Evolutionary conservation across 2,888 invertebrate genomes (phyloP).

Genomic region (Acronicta alni): DNA sequence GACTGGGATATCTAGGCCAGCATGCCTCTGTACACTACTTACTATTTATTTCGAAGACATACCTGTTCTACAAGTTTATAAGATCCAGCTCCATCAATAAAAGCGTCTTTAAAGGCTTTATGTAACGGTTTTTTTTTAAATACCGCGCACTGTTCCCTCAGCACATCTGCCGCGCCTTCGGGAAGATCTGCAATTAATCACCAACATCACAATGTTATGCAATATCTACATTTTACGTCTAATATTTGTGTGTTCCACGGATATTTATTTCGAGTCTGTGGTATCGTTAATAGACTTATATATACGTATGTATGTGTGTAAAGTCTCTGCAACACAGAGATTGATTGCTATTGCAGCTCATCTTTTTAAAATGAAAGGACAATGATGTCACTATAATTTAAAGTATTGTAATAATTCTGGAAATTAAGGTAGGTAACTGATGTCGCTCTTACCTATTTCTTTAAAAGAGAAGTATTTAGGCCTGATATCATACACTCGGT

Average conservation of each 20-base stretch:
- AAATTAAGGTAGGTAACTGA: too few relatives aligned
- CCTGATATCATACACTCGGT: conserved; percentile 76
- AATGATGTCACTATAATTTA: too few relatives aligned
- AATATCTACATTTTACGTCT: not conserved
- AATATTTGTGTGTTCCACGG: too few relatives aligned
- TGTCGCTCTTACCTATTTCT: conserved; percentile 65
- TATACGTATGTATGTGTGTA: too few relatives aligned
- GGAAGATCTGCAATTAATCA: conserved; percentile 67
- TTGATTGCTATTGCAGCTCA: too few relatives aligned
- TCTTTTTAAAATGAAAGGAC: too few relatives aligned
- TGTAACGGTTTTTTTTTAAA: conserved; percentile 75
- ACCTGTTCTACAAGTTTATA: conserved; percentile 75
- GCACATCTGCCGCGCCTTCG: conserved; percentile 65
- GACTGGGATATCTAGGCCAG: too few relatives aligned
- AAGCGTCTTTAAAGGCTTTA: conserved; percentile 77
- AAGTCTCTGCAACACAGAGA: too few relatives aligned
- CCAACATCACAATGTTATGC: not conserved
- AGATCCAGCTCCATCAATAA: conserved; percentile 72
- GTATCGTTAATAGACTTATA: too few relatives aligned
- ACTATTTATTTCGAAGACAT: conserved; percentile 9
- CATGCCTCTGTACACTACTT: too few relatives aligned
- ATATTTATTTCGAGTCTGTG: too few relatives aligned
- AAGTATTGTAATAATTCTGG: too few relatives aligned
- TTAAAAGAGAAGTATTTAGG: conserved; percentile 74
- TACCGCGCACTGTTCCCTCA: conserved; percentile 71